Evolutionary conservation across 2,113 vertebrate genomes (phyloP), one percentile per base, ranked within the genome.

Genomic region (Atlantisia rogersi): DNA sequence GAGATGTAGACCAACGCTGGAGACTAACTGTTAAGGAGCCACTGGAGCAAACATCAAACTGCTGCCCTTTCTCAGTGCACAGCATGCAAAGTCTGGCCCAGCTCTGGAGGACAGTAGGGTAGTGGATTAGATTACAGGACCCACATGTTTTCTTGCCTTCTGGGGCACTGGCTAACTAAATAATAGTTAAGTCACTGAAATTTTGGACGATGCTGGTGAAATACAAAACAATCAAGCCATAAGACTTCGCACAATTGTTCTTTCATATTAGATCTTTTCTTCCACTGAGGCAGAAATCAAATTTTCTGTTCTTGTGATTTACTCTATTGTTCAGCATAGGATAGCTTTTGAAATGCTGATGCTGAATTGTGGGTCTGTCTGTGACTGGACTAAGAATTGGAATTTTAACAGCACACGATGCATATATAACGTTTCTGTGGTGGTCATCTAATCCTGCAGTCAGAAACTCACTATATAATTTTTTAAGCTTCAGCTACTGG

Each of bases 291-390:
- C 4, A 2, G 82, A 88, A 95, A 96, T 94, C 52, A 65, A 32
- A 80, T 96, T 86, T 95, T 93, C 65, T 75, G 15, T 91, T 90
- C 79, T 89, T 82, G 63, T 55, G 42, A 88, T 90, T 92, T 94
- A 84, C 22, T 81, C 68, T 64, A 62, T 86, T 92, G 80, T 94
- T 93, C 58, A 82, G 73, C 40, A 74, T 16, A n/a, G 28, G 35
- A 68, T 15, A 90, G 58, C n/a, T 95, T 88, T 94, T 85, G 81
- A 92, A 95, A 95, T 84, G 70, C 69, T 88, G 87, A 94, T 90
- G 65, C 17, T n/a, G 91, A 88, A 48, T 55, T 77, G 63, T 64
- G 25, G 24, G 39, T 17, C 20, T 85, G 31, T 44, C 75, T 92
- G 71, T 78, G 79, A 82, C 70, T 82, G 29, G 73, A 96, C 86